phyloP scores from a whole-genome alignment of 2,113 vertebrate genomes.

The Zosterops hypoxanthus region DNA sequence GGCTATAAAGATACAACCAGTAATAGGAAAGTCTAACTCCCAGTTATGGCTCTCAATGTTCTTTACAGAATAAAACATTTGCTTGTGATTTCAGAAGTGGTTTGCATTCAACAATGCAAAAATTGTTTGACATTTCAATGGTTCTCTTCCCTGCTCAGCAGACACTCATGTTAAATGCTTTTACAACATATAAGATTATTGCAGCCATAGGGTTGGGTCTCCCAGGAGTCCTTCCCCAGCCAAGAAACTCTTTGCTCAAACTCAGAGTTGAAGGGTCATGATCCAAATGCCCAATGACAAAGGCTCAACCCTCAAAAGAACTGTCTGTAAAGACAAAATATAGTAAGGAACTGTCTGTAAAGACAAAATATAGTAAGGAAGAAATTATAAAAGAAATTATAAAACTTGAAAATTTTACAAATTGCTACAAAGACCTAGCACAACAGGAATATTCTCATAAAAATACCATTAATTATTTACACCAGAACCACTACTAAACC shows the following conservation, averaged over 20 bases:
- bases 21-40: constrained; percentile 71
- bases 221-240: neutral
- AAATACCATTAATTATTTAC: neutral
- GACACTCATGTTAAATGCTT: neutral
- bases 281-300: neutral
- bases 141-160: constrained; percentile 1
- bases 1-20: constrained; percentile 68
- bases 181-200: neutral
- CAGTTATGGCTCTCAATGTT: constrained; percentile 68
- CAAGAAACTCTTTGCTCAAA: neutral
- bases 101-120: constrained; percentile 70
- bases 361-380: neutral
- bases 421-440: neutral
- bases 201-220: neutral
- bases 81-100: constrained; percentile 81
- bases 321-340: neutral
- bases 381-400: neutral
- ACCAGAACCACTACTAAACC: neutral
- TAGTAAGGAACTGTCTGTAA: neutral
- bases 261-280: neutral
- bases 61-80: constrained; percentile 79
- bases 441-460: neutral
- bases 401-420: neutral
- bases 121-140: constrained; percentile 70
- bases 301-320: neutral